Evolutionary conservation across 2,113 vertebrate species (phyloP).

Genomic region (Leptobrachium leishanense): DNA sequence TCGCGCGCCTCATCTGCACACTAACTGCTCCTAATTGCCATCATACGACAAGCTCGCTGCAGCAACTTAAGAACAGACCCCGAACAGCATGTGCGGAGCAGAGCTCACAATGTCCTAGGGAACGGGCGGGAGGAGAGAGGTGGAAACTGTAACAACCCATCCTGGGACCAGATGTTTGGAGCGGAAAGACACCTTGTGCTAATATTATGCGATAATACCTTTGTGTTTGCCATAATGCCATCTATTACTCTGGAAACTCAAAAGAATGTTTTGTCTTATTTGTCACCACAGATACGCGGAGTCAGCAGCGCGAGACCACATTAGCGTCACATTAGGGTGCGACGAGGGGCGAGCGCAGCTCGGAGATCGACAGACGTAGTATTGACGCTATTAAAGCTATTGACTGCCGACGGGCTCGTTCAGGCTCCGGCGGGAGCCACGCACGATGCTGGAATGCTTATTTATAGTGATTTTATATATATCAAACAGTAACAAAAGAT

Average conservation of each 20-base stretch:
- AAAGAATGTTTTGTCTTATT: slow-evolving; percentile 14
- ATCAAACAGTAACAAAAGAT: no score
- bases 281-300: slow-evolving; percentile 18
- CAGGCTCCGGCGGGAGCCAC: no score
- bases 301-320: background rate
- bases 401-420: no score
- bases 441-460: no score
- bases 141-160: slow-evolving; percentile 52
- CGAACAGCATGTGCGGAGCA: slow-evolving; percentile 53
- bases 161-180: slow-evolving; percentile 66
- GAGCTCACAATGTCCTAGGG: slow-evolving; percentile 52
- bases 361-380: no score
- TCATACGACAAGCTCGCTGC: slow-evolving; percentile 65
- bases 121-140: slow-evolving; percentile 41
- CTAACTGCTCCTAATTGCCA: slow-evolving; percentile 72
- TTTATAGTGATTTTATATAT: no score
- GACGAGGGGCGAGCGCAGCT: background rate
- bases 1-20: slow-evolving; percentile 68
- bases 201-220: slow-evolving; percentile 48
- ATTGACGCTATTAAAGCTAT: no score
- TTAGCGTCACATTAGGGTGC: background rate
- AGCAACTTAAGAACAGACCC: slow-evolving; percentile 75
- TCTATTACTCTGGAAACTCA: slow-evolving; percentile 5
- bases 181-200: slow-evolving; percentile 54
- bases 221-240: slow-evolving; percentile 41